A percentile compares a stretch with the other conserved stretches of the same genome.
phyloP scores from a whole-genome alignment of 2,888 invertebrate species.

The Drosophila pseudotalamancana region DNA sequence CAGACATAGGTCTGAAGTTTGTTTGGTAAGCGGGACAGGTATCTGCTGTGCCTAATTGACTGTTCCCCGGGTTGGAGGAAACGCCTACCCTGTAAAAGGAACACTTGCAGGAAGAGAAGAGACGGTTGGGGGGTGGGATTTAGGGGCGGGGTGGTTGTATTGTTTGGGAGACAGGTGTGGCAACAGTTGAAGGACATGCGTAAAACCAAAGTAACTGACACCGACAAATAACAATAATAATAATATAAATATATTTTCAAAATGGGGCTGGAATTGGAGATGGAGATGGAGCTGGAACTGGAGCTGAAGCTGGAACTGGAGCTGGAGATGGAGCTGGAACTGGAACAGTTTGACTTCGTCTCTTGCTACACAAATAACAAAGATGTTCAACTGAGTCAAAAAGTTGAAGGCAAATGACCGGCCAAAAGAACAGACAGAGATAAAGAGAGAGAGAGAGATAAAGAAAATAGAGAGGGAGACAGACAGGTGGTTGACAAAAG shows the following conservation, averaged over 20 bases:
- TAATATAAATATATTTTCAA: slow-evolving; percentile 64
- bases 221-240: slow-evolving; percentile 62
- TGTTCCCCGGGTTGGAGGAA: slow-evolving; percentile 24
- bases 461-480: slow-evolving; percentile 1
- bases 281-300: slow-evolving; percentile 21
- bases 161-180: not conserved
- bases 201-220: slow-evolving; percentile 52
- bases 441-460: not conserved
- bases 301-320: slow-evolving; percentile 30
- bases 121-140: not conserved
- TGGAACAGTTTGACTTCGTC: slow-evolving; percentile 25
- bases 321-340: slow-evolving; percentile 27
- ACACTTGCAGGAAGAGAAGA: not conserved
- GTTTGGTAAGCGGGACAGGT: slow-evolving; percentile 38
- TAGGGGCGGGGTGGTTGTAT: not conserved
- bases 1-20: slow-evolving; percentile 9
- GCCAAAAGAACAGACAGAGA: not conserved
- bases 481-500: slow-evolving; percentile 30
- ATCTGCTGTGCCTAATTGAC: slow-evolving; percentile 72
- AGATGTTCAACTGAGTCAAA: slow-evolving; percentile 75
- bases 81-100: not conserved
- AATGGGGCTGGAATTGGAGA: slow-evolving; percentile 12
- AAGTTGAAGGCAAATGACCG: slow-evolving; percentile 64
- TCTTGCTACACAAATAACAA: too few species aligned
- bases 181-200: slow-evolving; percentile 6